These are phyloP conservation scores for Fratercula arctica DNA, from an alignment of 2,797 vertebrate genomes.

Conservation along the genomic window DNA sequence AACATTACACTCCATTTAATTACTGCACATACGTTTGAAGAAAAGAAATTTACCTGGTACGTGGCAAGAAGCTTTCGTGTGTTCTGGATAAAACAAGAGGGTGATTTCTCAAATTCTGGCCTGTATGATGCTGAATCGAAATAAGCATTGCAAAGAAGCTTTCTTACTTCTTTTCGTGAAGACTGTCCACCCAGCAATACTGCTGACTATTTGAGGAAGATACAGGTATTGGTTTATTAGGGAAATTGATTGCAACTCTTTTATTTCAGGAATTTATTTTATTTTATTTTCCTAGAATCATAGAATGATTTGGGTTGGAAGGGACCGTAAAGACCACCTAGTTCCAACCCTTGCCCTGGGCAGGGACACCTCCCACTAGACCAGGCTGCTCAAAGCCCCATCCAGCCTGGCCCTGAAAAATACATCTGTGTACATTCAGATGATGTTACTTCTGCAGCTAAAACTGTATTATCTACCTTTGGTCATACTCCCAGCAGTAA, in stretches of 20 bases:
- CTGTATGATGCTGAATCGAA: not conserved
- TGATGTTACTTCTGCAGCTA: not conserved
- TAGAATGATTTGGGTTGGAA: not conserved
- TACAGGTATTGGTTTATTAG: not conserved
- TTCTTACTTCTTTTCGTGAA: not conserved
- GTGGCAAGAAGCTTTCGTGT: not conserved
- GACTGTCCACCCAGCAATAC: not conserved
- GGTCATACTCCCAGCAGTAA: not conserved
- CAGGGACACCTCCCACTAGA: not conserved
- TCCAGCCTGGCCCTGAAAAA: not conserved
- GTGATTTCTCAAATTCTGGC: not conserved
- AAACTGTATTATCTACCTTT: not conserved
- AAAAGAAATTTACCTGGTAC: fast-evolving
- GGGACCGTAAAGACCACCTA: not conserved
- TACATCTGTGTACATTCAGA: not conserved
- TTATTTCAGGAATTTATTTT: not conserved
- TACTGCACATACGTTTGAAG: not conserved
- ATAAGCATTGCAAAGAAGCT: not conserved
- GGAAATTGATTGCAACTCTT: not conserved
- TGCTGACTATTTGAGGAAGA: not conserved
- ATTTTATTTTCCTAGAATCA: not conserved
- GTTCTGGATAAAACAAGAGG: not conserved
- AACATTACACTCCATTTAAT: not conserved
- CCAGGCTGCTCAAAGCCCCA: not conserved
- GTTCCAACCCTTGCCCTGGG: not conserved